Conservation (phyloP, 1,140 invertebrate species). For the Ceratina japonica region DNA sequence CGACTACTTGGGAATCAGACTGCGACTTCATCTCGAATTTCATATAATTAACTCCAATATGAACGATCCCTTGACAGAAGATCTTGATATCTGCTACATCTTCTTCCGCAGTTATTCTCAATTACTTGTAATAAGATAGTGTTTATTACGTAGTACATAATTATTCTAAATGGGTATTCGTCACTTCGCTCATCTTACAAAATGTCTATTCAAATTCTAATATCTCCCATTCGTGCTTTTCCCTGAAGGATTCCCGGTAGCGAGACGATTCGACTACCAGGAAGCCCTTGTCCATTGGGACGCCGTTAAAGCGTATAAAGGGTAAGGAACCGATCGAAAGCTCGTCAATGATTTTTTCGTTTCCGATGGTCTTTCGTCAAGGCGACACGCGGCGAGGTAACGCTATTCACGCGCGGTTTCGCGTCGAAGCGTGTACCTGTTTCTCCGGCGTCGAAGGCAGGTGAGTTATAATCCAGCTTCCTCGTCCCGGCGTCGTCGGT, state of each 20-base stretch:
- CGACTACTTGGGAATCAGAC: neutral
- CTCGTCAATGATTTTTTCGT: neutral
- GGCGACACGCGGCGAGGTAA: slow-evolving; percentile 13
- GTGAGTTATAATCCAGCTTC: slow-evolving; percentile 40
- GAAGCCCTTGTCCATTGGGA: neutral
- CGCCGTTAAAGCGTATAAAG: neutral
- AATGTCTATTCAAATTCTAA: neutral
- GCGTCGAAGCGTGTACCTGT: slow-evolving; percentile 43
- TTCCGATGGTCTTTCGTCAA: neutral
- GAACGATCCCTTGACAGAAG: neutral
- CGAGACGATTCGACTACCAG: neutral
- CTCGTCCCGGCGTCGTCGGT: slow-evolving; percentile 40
- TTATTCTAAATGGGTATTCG: too few species aligned
- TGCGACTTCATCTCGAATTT: neutral
- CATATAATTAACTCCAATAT: too few species aligned
- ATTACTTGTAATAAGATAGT: too few species aligned
- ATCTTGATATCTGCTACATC: too few species aligned
- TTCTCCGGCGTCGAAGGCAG: slow-evolving; percentile 23
- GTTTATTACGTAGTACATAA: too few species aligned
- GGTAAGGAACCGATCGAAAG: slow-evolving; percentile 5
- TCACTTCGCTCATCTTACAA: too few species aligned
- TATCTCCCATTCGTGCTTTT: neutral
- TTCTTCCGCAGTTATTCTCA: too few species aligned
- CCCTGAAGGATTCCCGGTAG: slow-evolving; percentile 17
- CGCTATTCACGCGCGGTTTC: slow-evolving; percentile 6